Percentiles rank a stretch among this genome's conserved stretches.
Evolutionary conservation across 2,888 invertebrate genomes (phyloP).

Genomic region (Oxycera nigricornis): DNA sequence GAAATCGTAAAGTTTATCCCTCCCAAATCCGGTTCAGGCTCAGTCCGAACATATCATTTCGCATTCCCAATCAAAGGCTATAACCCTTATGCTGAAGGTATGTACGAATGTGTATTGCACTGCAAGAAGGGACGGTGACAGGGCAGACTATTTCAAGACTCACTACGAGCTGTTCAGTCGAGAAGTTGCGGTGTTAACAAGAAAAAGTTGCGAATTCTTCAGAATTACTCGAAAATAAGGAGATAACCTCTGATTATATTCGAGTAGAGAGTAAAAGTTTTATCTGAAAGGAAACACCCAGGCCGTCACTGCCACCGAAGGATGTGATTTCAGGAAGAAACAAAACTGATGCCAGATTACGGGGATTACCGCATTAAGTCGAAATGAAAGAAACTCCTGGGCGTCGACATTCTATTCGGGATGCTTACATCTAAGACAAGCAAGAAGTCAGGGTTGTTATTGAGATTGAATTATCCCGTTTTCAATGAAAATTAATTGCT

Average conservation of each 20-base stretch:
- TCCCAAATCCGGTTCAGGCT: constrained; percentile 44
- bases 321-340: constrained; percentile 21
- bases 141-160: not conserved
- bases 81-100: not conserved
- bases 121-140: constrained; percentile 29
- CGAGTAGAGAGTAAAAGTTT: constrained; percentile 42
- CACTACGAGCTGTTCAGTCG: not conserved
- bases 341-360: constrained; percentile 44
- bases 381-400: constrained; percentile 41
- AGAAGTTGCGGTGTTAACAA: not conserved
- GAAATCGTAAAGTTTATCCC: constrained; percentile 46
- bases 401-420: constrained; percentile 22
- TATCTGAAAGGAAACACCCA: constrained; percentile 39
- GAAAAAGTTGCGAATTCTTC: constrained; percentile 44
- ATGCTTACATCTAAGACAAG: no score
- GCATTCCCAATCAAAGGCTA: not conserved
- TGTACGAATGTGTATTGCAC: no score
- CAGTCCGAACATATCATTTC: not conserved
- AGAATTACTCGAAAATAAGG: constrained; percentile 46
- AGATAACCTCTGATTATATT: constrained; percentile 46
- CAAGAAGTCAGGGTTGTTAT: no score
- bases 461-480: no score
- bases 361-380: constrained; percentile 44
- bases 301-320: not conserved
- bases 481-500: no score